Evolutionary conservation across 2,797 vertebrate genomes (phyloP), one percentile per base, ranked within the genome.

Genomic region (Myotis planiceps): DNA sequence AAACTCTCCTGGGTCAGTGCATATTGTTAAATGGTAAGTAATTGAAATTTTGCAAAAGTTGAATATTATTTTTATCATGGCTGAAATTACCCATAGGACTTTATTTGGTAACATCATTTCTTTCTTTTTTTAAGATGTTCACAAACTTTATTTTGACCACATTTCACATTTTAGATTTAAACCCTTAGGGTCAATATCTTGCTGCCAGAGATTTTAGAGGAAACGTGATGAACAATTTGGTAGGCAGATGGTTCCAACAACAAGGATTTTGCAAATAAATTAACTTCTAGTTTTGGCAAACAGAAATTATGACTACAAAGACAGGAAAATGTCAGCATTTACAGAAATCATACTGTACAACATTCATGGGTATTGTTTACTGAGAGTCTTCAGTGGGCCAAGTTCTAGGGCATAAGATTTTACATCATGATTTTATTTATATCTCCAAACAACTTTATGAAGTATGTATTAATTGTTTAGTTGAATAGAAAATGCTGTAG

Each of bases 11-110:
- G 99, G 99, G 58, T 99, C 99, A 51, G 85, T 96, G 96, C 99
- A 99, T 98, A 99, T 99, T 97, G 99, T 99, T 94, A 99, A 99
- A 82, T 99, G 99, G 99, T 99, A 97, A 98, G 98, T 98, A 96
- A 96, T 5, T 97, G 95, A 98, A 98, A 97, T 94, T 96, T 51
- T 79, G 78, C 18, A 79, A 65, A 75, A 96, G 45, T 66, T 75
- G 21, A 92, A 27, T 27, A 91, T 42, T 88, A 76, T 92, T 96
- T 96, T 96, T 92, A 66, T 87, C 49, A 72, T 83, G 16, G 27
- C 18, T 89, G 49, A 94, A 92, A 95, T 95, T 92, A 90, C n/a
- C 66, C 32, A 21, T 85, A 69, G 92, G 66, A 75, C 23, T 95
- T 97, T 91, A 87, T 95, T 95, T 93, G 55, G 29, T 91, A 91